phyloP scores from a whole-genome alignment of 2,888 invertebrate species.

The Lymantria dispar region DNA sequence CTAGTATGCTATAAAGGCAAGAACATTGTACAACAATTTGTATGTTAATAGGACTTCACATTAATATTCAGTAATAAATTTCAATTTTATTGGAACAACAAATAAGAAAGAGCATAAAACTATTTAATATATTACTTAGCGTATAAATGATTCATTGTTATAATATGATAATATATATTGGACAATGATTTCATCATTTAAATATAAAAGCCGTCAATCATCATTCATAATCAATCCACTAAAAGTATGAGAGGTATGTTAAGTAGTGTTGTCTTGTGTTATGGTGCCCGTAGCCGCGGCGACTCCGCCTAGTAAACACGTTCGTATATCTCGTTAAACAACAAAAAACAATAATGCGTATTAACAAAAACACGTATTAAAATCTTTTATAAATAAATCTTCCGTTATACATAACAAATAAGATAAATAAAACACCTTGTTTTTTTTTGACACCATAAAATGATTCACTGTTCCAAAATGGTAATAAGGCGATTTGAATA shows the following conservation, averaged over 20 bases:
- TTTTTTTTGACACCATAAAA: slow-evolving; percentile 36
- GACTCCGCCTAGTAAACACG: background rate
- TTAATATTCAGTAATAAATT: slow-evolving; percentile 27
- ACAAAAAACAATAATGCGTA: slow-evolving; percentile 17
- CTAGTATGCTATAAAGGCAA: too few relatives aligned
- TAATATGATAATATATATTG: slow-evolving; percentile 32
- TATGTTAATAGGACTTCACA: slow-evolving; percentile 9
- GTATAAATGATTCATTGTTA: slow-evolving; percentile 37
- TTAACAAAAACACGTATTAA: slow-evolving; percentile 33
- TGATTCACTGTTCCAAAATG: slow-evolving; percentile 54
- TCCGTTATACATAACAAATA: slow-evolving; percentile 36
- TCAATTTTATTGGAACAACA: slow-evolving; percentile 28
- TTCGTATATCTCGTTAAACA: background rate
- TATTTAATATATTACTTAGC: slow-evolving; percentile 32
- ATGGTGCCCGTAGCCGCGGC: background rate
- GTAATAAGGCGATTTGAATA: slow-evolving; percentile 48
- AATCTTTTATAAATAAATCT: slow-evolving; percentile 40
- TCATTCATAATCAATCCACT: slow-evolving; percentile 28
- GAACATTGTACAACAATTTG: background rate
- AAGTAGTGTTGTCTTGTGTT: background rate
- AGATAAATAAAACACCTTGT: slow-evolving; percentile 36
- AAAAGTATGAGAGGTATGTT: slow-evolving; percentile 13
- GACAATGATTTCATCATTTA: slow-evolving; percentile 32
- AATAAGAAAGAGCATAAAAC: slow-evolving; percentile 30
- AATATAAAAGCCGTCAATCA: slow-evolving; percentile 33